Percentiles rank a stretch among this genome's conserved stretches.
Evolutionary conservation across 2,113 vertebrate genomes (phyloP).

Genomic region (Lamprotornis superbus): DNA sequence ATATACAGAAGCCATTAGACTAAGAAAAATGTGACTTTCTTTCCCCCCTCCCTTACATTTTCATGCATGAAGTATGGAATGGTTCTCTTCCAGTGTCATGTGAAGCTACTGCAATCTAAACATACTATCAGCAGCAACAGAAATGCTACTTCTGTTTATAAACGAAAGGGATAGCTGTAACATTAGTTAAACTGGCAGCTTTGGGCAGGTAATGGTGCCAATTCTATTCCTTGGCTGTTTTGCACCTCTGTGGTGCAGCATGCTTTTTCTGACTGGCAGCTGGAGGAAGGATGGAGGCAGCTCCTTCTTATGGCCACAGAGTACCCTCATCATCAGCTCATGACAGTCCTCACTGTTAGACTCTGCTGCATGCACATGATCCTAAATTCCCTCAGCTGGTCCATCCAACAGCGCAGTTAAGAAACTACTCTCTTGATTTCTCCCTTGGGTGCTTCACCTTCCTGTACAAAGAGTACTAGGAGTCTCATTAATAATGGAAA

Average conservation of each 20-base stretch:
- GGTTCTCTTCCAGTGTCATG: not conserved
- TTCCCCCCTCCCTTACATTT: fast-evolving
- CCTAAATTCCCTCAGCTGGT: not conserved
- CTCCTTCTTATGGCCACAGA: not conserved
- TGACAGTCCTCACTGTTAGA: not conserved
- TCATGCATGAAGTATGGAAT: not conserved
- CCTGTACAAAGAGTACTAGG: not conserved
- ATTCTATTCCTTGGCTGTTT: not conserved
- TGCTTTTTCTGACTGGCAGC: not conserved
- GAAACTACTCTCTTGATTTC: not conserved
- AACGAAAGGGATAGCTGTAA: not conserved
- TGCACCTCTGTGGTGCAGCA: not conserved
- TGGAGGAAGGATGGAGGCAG: not conserved
- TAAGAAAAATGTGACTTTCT: not conserved
- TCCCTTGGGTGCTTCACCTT: not conserved
- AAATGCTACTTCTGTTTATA: not conserved
- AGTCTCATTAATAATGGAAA: not conserved
- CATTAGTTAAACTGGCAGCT: not conserved
- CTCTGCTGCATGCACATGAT: not conserved
- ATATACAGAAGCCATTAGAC: not conserved
- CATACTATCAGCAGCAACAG: not conserved
- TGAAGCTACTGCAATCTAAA: not conserved
- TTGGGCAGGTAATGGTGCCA: not conserved
- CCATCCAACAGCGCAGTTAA: not conserved
- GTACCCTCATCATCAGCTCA: not conserved